Evolutionary conservation across 2,888 invertebrate genomes (phyloP).

Genomic region (Trachelus stipa): DNA sequence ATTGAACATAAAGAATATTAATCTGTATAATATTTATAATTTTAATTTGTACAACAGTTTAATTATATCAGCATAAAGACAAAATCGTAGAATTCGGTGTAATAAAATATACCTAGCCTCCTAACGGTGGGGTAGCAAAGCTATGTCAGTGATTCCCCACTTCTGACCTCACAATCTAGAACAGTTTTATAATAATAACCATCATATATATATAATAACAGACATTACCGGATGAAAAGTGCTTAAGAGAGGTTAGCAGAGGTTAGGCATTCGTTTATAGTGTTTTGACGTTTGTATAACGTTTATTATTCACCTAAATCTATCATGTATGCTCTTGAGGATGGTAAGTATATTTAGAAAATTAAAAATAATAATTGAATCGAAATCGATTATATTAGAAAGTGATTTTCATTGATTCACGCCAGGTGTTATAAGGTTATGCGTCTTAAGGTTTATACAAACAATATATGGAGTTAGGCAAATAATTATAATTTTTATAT

Average conservation of each 20-base stretch:
- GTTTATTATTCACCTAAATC: neutral
- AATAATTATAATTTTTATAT: neutral
- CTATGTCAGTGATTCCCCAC: neutral
- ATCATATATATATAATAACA: no score
- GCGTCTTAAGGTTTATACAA: neutral
- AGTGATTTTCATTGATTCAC: neutral
- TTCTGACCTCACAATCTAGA: neutral
- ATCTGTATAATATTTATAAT: neutral
- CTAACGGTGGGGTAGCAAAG: neutral
- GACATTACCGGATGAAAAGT: neutral
- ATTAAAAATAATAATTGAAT: neutral
- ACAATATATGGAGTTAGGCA: neutral
- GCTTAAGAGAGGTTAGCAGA: neutral
- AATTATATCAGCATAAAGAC: neutral
- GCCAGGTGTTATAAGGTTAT: neutral
- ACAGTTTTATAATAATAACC: neutral
- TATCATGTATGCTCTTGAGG: conserved; percentile 7
- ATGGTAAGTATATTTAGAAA: neutral
- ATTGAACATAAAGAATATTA: neutral
- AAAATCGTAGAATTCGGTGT: neutral
- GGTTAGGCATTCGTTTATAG: neutral
- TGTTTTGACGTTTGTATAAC: neutral
- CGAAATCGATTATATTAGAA: neutral
- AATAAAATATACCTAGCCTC: neutral
- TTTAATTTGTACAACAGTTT: neutral